Conservation (phyloP, 1,140 invertebrate genomes). For the Lepidotrigona ventralis region DNA sequence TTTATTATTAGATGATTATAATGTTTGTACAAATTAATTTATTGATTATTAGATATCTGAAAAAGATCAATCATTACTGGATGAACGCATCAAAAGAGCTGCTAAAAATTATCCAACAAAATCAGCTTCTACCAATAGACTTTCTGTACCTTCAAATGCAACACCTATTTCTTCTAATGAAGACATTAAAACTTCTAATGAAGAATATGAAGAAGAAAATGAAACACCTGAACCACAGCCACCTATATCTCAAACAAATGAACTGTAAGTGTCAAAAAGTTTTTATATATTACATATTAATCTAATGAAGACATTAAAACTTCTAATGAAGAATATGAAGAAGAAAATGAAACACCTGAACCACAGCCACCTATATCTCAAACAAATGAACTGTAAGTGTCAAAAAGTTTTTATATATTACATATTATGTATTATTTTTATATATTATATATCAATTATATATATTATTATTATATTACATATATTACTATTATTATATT, state of each 20-base stretch:
- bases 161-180: constrained; percentile 61
- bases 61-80: constrained; percentile 95
- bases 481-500: too few relatives aligned
- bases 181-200: constrained; percentile 60
- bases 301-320: constrained; percentile 65
- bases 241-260: constrained; percentile 59
- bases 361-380: constrained; percentile 59
- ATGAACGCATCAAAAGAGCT: constrained; percentile 96
- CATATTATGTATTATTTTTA: too few relatives aligned
- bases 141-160: constrained; percentile 71
- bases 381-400: constrained; percentile 69
- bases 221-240: constrained; percentile 66
- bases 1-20: constrained; percentile 2
- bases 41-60: constrained; percentile 87
- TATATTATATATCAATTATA: too few relatives aligned
- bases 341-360: constrained; percentile 70
- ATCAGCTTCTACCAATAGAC: constrained; percentile 71
- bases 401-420: background rate
- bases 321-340: constrained; percentile 71
- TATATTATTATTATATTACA: too few relatives aligned
- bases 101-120: constrained; percentile 85
- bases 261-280: constrained; percentile 62
- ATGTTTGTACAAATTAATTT: constrained; percentile 22
- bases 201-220: constrained; percentile 76
- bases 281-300: constrained; percentile 3